A percentile compares a stretch with the other conserved stretches of the same genome.
These are phyloP conservation scores for Gobio gobio DNA, from an alignment of 2,113 vertebrate genomes.

Conservation along the genomic window DNA sequence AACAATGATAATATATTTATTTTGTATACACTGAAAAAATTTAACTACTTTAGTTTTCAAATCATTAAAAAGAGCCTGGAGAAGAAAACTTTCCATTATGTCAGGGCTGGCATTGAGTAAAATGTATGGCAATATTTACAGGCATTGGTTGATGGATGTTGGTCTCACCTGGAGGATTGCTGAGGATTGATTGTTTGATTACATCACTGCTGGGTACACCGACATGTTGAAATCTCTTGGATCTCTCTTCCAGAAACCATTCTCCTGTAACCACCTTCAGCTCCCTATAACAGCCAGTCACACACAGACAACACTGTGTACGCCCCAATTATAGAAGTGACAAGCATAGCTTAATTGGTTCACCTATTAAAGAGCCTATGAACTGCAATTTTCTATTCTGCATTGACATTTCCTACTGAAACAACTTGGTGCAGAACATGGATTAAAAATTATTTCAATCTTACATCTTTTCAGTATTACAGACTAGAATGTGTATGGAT, in stretches of 20 bases:
- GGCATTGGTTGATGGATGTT: not conserved
- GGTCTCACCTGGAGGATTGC: slow-evolving; percentile 79
- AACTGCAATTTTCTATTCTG: not conserved
- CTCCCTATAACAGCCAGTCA: slow-evolving; percentile 75
- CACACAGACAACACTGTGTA: slow-evolving; percentile 38
- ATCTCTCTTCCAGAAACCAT: slow-evolving; percentile 96
- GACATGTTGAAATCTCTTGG: slow-evolving; percentile 87
- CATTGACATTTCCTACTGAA: not conserved
- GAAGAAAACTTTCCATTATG: not conserved
- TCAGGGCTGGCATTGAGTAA: not conserved
- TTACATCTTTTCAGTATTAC: not conserved
- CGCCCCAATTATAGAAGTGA: not conserved
- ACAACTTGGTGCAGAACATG: not conserved
- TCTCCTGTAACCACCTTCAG: slow-evolving; percentile 92
- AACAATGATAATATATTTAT: not conserved
- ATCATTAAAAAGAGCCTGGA: not conserved
- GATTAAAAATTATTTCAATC: not conserved
- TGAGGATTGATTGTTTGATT: slow-evolving; percentile 88
- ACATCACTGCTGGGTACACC: slow-evolving; percentile 81
- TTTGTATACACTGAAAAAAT: not conserved
- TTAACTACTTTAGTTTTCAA: not conserved
- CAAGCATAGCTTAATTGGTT: slow-evolving; percentile 19
- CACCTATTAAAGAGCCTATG: not conserved
- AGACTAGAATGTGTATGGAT: not conserved
- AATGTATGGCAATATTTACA: not conserved